Evolutionary conservation across 92 coral and sea anemone species (phyloP).

Genomic region (Heteractis magnifica): DNA sequence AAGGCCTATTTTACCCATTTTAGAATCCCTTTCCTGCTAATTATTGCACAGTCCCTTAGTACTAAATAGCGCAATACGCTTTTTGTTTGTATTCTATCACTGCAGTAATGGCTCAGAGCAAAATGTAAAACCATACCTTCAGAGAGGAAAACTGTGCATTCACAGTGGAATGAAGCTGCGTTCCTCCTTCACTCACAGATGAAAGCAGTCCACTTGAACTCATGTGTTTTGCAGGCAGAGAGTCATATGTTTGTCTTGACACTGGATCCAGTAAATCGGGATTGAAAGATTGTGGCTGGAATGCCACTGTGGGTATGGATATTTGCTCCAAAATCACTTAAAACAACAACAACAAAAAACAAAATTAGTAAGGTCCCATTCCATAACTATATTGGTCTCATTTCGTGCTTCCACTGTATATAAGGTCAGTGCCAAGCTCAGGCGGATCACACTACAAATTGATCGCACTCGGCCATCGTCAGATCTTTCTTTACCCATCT

Average conservation of each 20-base stretch:
- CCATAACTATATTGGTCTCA: background rate
- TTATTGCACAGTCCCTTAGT: no score
- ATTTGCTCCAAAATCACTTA: constrained; percentile 53
- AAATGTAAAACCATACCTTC: constrained; percentile 42
- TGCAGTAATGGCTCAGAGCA: no score
- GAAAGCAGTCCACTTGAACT: constrained; percentile 50
- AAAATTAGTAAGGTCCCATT: background rate
- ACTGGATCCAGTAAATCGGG: constrained; percentile 61
- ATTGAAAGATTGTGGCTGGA: constrained; percentile 61
- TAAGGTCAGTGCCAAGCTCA: no score
- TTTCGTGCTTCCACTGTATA: no score
- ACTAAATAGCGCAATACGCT: no score
- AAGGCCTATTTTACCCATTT: no score
- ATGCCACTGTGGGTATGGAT: constrained; percentile 43
- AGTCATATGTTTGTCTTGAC: constrained; percentile 46
- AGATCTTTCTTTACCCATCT: no score
- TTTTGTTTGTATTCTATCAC: background rate
- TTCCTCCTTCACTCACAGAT: constrained; percentile 44
- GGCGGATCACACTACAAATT: no score
- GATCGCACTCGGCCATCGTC: no score
- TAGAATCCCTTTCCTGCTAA: no score
- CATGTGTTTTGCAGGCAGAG: constrained; percentile 58
- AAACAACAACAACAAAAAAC: background rate
- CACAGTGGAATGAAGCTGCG: constrained; percentile 47
- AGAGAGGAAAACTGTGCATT: constrained; percentile 62